Conservation (phyloP, 2,797 vertebrate genomes). For the Menidia menidia region DNA sequence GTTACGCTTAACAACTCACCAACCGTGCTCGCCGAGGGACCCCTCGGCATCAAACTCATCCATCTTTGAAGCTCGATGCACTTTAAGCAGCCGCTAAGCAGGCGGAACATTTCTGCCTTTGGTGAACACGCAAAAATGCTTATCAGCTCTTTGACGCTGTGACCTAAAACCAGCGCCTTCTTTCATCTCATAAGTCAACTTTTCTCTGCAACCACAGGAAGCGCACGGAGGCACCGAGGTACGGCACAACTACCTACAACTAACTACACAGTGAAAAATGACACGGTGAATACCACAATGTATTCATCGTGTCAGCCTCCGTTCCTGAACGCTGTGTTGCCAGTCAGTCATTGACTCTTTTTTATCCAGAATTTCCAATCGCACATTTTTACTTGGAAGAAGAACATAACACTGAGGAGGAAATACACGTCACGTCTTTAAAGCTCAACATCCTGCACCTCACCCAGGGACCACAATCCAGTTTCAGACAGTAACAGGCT, state of each 20-base stretch:
- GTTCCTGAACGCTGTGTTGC: no score
- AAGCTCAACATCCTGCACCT: conserved; percentile 22
- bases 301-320: no score
- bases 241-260: no score
- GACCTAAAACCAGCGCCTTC: conserved; percentile 5
- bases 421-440: conserved; percentile 9
- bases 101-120: not conserved
- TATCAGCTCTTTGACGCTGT: not conserved
- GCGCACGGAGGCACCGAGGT: not conserved
- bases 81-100: not conserved
- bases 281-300: no score
- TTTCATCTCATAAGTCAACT: not conserved
- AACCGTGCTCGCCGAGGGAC: not conserved
- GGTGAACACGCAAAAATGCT: not conserved
- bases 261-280: no score
- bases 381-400: no score
- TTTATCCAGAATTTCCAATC: no score
- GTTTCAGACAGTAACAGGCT: conserved; percentile 12
- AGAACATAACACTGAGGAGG: no score
- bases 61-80: conserved; percentile 2
- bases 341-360: no score
- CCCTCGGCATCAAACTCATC: not conserved
- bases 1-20: conserved; percentile 2
- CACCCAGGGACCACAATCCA: conserved; percentile 28
- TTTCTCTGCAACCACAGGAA: conserved; percentile 2